Evolutionary conservation across 2,888 invertebrate genomes (phyloP), one percentile per base, ranked within the genome.

Genomic region (Thelaira solivaga): DNA sequence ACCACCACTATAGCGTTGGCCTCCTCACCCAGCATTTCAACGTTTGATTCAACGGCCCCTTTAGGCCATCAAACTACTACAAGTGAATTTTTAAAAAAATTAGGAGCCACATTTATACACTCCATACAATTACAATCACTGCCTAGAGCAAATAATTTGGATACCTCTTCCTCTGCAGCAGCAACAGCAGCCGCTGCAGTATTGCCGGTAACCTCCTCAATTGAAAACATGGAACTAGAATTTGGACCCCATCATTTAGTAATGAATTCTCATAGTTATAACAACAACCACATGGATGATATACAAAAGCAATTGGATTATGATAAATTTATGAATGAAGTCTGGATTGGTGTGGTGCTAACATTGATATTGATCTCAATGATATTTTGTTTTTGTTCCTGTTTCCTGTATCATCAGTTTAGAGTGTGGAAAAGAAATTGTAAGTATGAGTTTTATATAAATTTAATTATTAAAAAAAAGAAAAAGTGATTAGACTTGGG

Each of bases 301-400:
- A 64, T 88, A 59, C 86, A 88, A 73, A 86, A 88, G 62, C 88
- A 89, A 82, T 65, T 87, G 74, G 90, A 90, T 76, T 91, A 92
- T 83, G 91, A 92, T 85, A 90, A 91, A 82, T 91, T 92, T 84
- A 89, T 92, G 85, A 91, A 92, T 68, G 92, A 92, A 84, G 90
- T 92, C 41, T 92, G 92, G 92, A 91, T 92, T 68, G 92, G 92
- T 22, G 90, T 92, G 76, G 91, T 92, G 31, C 85, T 92, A 59
- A 91, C 92, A 13, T 86, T 92, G 53, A 90, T 92, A 88, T 90
- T 92, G 71, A 89, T 92, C 45, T 91, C 91, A 81, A 91, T 92
- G 88, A 90, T 92, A 43, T 92, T 92, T 83, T 92, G 92, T 84
- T 90, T 92, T 87, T 92, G 92, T 84, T 91, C 92, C 80, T 92